Conservation (phyloP, 2,888 invertebrate genomes). For the Gandaritis pyraliata region DNA sequence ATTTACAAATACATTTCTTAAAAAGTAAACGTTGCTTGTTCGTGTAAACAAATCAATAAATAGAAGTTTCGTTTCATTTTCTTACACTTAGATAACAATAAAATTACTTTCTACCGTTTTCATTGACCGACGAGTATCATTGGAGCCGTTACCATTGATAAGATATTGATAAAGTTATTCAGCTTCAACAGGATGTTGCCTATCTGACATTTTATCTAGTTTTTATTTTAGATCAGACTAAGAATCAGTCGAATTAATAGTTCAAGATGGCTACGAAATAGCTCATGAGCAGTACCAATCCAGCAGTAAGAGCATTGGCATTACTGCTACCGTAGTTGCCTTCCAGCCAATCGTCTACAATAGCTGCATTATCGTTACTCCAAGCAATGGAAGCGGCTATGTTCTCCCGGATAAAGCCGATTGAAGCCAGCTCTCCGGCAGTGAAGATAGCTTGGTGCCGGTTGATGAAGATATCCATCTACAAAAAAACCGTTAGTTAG, state of each 20-base stretch:
- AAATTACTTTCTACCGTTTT: too few species aligned
- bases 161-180: too few species aligned
- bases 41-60: neutral
- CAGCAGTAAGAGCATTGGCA: slow-evolving; percentile 55
- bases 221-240: too few species aligned
- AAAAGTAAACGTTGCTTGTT: neutral
- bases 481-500: slow-evolving; percentile 9
- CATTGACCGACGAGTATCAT: too few species aligned
- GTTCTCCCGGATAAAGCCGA: slow-evolving; percentile 68
- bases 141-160: too few species aligned
- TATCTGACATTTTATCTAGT: too few species aligned
- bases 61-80: too few species aligned
- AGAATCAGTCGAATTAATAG: slow-evolving; percentile 35
- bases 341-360: slow-evolving; percentile 64
- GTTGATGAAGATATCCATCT: slow-evolving; percentile 60
- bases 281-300: slow-evolving; percentile 58
- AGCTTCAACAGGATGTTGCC: too few species aligned
- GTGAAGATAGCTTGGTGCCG: slow-evolving; percentile 61
- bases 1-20: slow-evolving; percentile 20
- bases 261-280: slow-evolving; percentile 54
- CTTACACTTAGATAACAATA: too few species aligned
- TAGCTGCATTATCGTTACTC: slow-evolving; percentile 55
- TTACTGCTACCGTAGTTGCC: slow-evolving; percentile 52
- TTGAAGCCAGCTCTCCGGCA: slow-evolving; percentile 66
- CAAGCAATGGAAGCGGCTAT: slow-evolving; percentile 71